Percentiles rank a stretch among this genome's conserved stretches.
These are phyloP conservation scores for Stenopsyche tienmushanensis DNA, from an alignment of 1,140 invertebrate genomes.

Conservation along the genomic window DNA sequence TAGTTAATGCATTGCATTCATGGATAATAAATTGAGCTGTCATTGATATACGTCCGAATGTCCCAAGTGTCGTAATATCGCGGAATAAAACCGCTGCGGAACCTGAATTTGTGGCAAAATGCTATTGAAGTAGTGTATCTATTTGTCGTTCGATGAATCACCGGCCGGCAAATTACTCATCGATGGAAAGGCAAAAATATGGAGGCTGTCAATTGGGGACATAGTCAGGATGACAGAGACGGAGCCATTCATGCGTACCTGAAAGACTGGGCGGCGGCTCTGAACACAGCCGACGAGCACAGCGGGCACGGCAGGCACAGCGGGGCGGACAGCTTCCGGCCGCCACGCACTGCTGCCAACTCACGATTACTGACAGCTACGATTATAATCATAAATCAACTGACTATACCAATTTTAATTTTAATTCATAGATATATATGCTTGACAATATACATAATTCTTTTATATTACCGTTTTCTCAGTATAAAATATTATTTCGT, in stretches of 20 bases:
- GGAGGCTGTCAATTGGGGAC: neutral
- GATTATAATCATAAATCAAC: neutral
- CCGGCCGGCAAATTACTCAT: neutral
- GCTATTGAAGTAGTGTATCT: neutral
- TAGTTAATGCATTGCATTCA: too few relatives aligned
- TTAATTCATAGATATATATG: neutral
- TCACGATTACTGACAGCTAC: neutral
- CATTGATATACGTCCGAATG: too few relatives aligned
- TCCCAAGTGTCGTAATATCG: too few relatives aligned
- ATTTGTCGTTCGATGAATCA: neutral
- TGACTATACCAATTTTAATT: neutral
- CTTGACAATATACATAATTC: neutral
- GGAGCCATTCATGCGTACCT: neutral
- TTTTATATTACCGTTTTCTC: neutral
- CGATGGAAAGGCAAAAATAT: neutral
- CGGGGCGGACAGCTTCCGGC: neutral
- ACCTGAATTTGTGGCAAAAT: too few relatives aligned
- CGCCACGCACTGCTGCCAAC: neutral
- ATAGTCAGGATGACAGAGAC: neutral
- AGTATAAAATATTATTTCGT: neutral
- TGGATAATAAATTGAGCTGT: too few relatives aligned
- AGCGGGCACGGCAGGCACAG: neutral
- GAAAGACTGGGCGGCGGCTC: neutral
- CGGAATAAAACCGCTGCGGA: too few relatives aligned
- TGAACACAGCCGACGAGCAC: too few relatives aligned